Base-by-base conservation (phyloP, 2,888 invertebrate genomes). In the Zygogramma bicolorata region DNA sequence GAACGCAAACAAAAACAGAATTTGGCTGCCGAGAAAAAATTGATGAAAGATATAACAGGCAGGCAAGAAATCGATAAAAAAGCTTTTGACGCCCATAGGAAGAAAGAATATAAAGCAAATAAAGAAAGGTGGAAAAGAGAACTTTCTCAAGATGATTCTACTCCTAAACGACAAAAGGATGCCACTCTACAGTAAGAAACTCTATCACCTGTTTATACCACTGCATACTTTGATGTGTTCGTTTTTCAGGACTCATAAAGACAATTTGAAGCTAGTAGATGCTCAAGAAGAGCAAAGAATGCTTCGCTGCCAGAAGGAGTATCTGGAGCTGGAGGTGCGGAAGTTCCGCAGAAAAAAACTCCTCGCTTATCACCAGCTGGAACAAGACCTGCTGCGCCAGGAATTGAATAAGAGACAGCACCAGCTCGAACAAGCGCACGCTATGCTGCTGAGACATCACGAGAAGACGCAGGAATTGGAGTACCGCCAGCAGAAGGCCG, bases 101-200 rank as follows among this genome's bases (percentile, higher is more conserved):
- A 98, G 89, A 95, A 96, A 87, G 98, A 99, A 88, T 99, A 99
- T 89, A 95, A 95, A 89, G 94, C 94, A 63, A 97, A 95, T 87
- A 99, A 98, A 88, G 99, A 99, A 85, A 89, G 97, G 81, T 97
- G 97, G 94, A 99, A 98, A 92, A 92, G 94, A 82, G 97, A 97
- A 85, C 90, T 97, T 77, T 95, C 95, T 59, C 93, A 95, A 90
- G 96, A 97, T 86, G 97, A 97, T 87, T 93, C 95, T 68, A 96
- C 96, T 82, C 96, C 97, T 67, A 97, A 96, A 88, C 90, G 96
- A 83, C 96, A 96, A 88, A 90, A 95, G 79, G 97, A 97, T 86
- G 95, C 96, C 76, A 96, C 96, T 71, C 89, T 97, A 84, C 96
- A 96, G 92, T 93, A 79, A 88, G 90, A 88, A 34, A 31, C 10